phyloP scores from a whole-genome alignment of 2,113 vertebrate genomes.

The Amphiprion percula region DNA sequence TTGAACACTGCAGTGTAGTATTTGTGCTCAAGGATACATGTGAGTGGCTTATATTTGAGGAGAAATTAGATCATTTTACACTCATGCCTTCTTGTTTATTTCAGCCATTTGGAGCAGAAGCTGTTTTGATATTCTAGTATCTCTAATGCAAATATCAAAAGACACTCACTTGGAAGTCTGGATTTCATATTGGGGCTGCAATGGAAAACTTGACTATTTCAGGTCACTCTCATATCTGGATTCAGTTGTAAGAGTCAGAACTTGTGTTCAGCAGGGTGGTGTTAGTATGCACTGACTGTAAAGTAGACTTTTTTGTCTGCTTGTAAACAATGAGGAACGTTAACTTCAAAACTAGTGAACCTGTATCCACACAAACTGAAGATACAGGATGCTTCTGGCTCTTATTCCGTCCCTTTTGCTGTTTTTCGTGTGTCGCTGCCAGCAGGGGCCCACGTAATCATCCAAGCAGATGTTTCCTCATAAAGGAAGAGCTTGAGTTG shows the following conservation, averaged over 20 bases:
- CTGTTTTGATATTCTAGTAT: background rate
- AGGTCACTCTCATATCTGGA: background rate
- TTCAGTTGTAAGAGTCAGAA: background rate
- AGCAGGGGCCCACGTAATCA: conserved; percentile 44
- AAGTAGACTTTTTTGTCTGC: background rate
- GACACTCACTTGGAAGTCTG: background rate
- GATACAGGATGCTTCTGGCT: conserved; percentile 17
- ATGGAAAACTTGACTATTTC: conserved; percentile 7
- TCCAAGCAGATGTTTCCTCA: conserved; percentile 75
- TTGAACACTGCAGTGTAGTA: too few species aligned
- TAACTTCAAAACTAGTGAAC: background rate
- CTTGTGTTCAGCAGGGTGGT: background rate
- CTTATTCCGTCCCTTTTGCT: background rate
- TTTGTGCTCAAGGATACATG: too few species aligned
- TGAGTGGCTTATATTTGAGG: too few species aligned
- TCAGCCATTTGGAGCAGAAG: background rate
- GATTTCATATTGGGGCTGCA: background rate
- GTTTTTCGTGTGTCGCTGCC: conserved; percentile 34
- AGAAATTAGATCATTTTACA: too few species aligned
- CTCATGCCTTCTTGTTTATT: background rate
- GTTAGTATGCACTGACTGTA: background rate
- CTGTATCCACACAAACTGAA: background rate
- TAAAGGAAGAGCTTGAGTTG: conserved; percentile 45
- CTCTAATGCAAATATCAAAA: background rate
- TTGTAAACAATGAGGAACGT: background rate